Percentiles rank a stretch among this genome's conserved stretches.
Conservation (phyloP, 2,888 invertebrate genomes). For the Embidobia sp. region DNA sequence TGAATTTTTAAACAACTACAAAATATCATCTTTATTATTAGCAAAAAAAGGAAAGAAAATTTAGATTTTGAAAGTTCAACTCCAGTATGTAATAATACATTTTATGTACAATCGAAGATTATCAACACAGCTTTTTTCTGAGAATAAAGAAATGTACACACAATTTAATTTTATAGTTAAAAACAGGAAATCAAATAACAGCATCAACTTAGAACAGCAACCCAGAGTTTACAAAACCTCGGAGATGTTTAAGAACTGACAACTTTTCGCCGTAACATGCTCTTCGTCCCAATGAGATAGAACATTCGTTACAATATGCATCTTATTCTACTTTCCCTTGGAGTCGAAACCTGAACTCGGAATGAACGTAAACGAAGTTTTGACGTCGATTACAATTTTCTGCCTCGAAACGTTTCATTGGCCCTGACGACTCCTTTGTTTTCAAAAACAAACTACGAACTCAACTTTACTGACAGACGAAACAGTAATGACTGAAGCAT, state of each 20-base stretch:
- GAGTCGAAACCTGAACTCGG: slow-evolving; percentile 14
- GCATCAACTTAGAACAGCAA: slow-evolving; percentile 4
- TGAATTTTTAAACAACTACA: no score
- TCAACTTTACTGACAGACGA: slow-evolving; percentile 27
- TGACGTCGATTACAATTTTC: slow-evolving; percentile 56
- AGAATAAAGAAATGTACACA: no score
- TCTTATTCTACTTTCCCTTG: slow-evolving; percentile 48
- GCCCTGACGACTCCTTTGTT: slow-evolving; percentile 39
- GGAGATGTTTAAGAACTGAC: slow-evolving; percentile 39
- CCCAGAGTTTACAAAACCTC: slow-evolving; percentile 13
- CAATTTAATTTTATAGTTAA: slow-evolving; percentile 11
- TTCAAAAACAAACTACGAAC: slow-evolving; percentile 43
- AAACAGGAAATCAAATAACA: slow-evolving; percentile 17
- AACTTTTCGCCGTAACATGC: slow-evolving; percentile 34
- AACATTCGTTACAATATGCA: slow-evolving; percentile 50
- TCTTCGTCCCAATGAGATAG: slow-evolving; percentile 49
- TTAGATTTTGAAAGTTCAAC: no score
- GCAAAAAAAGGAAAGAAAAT: no score
- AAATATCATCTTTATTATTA: no score
- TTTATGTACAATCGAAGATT: no score
- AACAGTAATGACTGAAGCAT: slow-evolving; percentile 19
- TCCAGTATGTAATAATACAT: no score
- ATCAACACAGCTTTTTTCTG: no score
- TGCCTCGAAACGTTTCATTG: slow-evolving; percentile 41
- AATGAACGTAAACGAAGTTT: slow-evolving; percentile 54